A percentile compares a stretch with the other conserved stretches of the same genome.
Evolutionary conservation across 2,113 vertebrate species (phyloP).

Genomic region (Ciconia stormi): DNA sequence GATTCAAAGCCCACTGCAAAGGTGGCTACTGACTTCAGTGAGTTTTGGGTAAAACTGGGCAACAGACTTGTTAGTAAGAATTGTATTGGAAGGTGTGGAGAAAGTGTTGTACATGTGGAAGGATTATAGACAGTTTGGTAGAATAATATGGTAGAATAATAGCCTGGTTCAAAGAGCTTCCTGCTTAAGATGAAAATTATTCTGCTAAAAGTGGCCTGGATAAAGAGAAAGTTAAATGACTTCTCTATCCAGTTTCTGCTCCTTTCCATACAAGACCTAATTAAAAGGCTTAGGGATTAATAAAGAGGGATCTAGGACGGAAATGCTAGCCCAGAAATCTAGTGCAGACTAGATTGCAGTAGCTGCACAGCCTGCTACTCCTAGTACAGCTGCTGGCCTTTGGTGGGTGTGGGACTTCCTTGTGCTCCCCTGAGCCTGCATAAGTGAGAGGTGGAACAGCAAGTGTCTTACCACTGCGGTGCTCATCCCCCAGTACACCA

Average conservation of each 20-base stretch:
- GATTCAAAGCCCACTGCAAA: neutral
- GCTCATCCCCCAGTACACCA: neutral
- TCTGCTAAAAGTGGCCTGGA: neutral
- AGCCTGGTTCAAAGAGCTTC: neutral
- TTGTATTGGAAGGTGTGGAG: neutral
- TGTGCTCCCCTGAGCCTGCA: neutral
- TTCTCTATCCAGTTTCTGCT: neutral
- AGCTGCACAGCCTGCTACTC: neutral
- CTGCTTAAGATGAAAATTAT: conserved; percentile 18
- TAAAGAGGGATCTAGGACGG: neutral
- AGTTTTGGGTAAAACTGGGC: neutral
- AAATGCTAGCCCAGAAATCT: neutral
- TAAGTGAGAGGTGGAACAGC: neutral
- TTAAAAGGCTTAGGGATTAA: conserved; percentile 21
- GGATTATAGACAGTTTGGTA: neutral
- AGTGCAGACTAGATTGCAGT: neutral
- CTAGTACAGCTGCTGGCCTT: neutral
- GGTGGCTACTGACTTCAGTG: neutral
- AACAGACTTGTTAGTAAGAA: neutral
- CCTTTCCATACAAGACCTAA: neutral
- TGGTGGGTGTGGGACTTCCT: neutral
- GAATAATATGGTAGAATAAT: neutral
- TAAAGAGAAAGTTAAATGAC: conserved; percentile 13
- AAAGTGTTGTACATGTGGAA: neutral
- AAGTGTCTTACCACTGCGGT: neutral